These are phyloP conservation scores for Molothrus ater DNA, from an alignment of 2,797 vertebrate species.

Conservation along the genomic window DNA sequence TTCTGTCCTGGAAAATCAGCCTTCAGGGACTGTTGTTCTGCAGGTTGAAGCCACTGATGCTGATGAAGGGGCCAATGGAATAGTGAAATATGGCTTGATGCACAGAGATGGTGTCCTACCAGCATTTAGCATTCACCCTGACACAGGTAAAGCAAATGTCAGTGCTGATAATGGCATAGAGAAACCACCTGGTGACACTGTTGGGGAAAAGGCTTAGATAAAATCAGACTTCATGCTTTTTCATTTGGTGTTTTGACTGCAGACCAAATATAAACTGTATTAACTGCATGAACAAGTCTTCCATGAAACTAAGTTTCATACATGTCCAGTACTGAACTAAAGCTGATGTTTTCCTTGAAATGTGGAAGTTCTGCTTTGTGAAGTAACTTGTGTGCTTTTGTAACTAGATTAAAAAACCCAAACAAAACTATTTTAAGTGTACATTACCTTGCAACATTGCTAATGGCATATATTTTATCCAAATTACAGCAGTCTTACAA, in stretches of 20 bases:
- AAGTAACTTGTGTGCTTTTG: neutral
- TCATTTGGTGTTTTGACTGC: neutral
- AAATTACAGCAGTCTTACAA: neutral
- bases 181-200: neutral
- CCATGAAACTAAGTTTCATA: neutral
- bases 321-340: neutral
- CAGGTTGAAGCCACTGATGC: slow-evolving; percentile 89
- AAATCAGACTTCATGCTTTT: neutral
- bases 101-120: slow-evolving; percentile 87
- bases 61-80: slow-evolving; percentile 87
- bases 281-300: neutral
- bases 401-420: neutral
- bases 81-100: slow-evolving; percentile 90
- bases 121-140: slow-evolving; percentile 88
- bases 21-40: slow-evolving; percentile 85
- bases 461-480: neutral
- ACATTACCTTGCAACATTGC: neutral
- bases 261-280: neutral
- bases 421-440: neutral
- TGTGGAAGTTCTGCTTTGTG: neutral
- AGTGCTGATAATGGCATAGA: neutral
- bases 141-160: slow-evolving; percentile 80
- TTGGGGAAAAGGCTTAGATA: neutral
- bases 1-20: slow-evolving; percentile 88
- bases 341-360: neutral